phyloP scores from a whole-genome alignment of 2,113 vertebrate species.

The Rhinichthys klamathensis region DNA sequence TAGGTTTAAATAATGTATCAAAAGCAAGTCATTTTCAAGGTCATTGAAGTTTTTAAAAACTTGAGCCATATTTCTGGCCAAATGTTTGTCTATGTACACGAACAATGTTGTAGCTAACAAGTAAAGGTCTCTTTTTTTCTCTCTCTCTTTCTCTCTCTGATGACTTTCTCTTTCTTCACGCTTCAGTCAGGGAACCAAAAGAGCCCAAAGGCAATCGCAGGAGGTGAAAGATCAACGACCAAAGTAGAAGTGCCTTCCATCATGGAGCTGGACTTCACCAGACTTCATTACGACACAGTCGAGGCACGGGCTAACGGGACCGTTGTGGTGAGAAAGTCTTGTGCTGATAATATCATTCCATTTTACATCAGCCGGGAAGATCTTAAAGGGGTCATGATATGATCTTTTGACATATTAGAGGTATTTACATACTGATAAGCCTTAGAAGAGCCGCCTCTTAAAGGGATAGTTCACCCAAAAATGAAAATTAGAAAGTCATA shows the following conservation, averaged over 20 bases:
- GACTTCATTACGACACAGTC: conserved; percentile 64
- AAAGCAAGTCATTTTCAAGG: too few species aligned
- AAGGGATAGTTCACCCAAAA: too few species aligned
- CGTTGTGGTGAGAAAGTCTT: conserved; percentile 62
- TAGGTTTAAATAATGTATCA: too few species aligned
- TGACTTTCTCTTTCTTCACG: not conserved
- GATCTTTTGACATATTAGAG: too few species aligned
- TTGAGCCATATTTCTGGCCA: not conserved
- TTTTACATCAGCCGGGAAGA: not conserved
- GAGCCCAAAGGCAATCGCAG: not conserved
- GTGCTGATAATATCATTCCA: not conserved
- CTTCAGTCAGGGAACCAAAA: conserved; percentile 22
- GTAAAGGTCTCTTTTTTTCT: too few species aligned
- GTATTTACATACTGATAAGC: too few species aligned
- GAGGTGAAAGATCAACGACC: not conserved
- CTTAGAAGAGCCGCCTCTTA: too few species aligned
- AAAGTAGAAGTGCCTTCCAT: conserved; percentile 48
- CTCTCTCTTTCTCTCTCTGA: not conserved
- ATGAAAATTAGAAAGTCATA: too few species aligned
- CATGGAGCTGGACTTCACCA: conserved; percentile 68
- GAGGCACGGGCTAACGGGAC: conserved; percentile 55
- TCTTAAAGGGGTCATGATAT: not conserved
- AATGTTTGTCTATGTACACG: not conserved
- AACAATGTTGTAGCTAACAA: too few species aligned
- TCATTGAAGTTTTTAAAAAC: not conserved